phyloP scores from a whole-genome alignment of 35 echinoderm and acorn worm species.

The Acanthaster planci region DNA sequence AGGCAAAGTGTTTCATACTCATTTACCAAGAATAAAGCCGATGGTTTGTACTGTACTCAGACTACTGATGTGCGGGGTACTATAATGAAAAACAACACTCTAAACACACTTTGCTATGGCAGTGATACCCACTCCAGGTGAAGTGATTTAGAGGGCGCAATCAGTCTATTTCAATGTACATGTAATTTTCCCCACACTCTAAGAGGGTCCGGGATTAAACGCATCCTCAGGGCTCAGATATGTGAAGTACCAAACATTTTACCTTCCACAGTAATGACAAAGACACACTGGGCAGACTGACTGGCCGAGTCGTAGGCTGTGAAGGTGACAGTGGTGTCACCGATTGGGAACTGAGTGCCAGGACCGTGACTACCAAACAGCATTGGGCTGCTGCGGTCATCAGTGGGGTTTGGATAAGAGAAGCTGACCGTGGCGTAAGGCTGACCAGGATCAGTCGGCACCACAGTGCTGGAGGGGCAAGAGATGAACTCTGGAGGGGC shows the following conservation, averaged over 20 bases:
- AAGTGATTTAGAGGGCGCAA: too few relatives aligned
- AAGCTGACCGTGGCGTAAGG: conserved; percentile 11
- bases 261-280: conserved; percentile 32
- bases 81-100: too few relatives aligned
- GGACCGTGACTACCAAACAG: not conserved
- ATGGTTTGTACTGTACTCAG: too few relatives aligned
- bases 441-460: not conserved
- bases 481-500: conserved; percentile 14
- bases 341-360: conserved; percentile 13
- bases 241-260: not conserved
- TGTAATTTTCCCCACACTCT: too few relatives aligned
- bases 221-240: too few relatives aligned
- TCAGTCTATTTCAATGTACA: too few relatives aligned
- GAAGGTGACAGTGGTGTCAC: conserved; percentile 14
- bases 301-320: conserved; percentile 28
- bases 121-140: too few relatives aligned
- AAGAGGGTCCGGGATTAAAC: too few relatives aligned
- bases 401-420: not conserved
- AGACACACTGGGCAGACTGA: conserved; percentile 31
- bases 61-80: too few relatives aligned
- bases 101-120: too few relatives aligned
- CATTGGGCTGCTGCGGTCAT: not conserved
- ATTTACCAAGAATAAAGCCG: too few relatives aligned
- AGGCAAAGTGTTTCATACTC: too few relatives aligned
- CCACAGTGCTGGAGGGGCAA: conserved; percentile 23